Conservation (phyloP, 2,113 vertebrate species). For the Leptocoma aspasia region DNA sequence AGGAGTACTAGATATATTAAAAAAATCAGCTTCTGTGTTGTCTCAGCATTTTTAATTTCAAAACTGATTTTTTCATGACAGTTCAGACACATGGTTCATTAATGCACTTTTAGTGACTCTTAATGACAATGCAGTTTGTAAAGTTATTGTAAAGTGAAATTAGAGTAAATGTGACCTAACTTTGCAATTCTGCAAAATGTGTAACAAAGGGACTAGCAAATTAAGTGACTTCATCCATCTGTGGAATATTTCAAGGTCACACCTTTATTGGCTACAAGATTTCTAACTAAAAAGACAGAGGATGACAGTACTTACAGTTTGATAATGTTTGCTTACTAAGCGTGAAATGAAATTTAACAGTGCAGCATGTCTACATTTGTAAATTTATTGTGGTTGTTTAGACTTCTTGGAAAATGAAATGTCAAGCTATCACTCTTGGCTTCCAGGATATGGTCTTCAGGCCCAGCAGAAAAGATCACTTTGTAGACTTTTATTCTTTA, state of each 20-base stretch:
- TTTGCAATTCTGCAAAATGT: conserved; percentile 34
- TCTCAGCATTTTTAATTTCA: background rate
- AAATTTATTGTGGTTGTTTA: conserved; percentile 77
- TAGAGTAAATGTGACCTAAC: conserved; percentile 6
- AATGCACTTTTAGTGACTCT: background rate
- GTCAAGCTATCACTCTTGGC: conserved; percentile 29
- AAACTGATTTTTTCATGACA: background rate
- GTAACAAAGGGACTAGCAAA: conserved; percentile 46
- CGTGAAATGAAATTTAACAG: conserved; percentile 81
- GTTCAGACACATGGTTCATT: background rate
- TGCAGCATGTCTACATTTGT: conserved; percentile 70
- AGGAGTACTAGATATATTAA: background rate
- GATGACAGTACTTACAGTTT: conserved; percentile 67
- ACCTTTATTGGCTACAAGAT: conserved; percentile 65
- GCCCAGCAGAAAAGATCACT: background rate
- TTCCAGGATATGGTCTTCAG: conserved; percentile 11
- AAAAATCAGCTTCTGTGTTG: background rate
- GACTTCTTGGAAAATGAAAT: conserved; percentile 67
- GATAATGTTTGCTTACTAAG: conserved; percentile 76
- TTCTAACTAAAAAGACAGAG: conserved; percentile 73
- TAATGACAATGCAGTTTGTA: background rate
- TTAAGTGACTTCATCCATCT: conserved; percentile 66
- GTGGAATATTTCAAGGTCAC: conserved; percentile 74
- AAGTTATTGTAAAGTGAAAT: conserved; percentile 4
- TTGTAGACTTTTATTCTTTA: background rate